Evolutionary conservation across 2,797 vertebrate species (phyloP).

Genomic region (Clarias platycephalus): DNA sequence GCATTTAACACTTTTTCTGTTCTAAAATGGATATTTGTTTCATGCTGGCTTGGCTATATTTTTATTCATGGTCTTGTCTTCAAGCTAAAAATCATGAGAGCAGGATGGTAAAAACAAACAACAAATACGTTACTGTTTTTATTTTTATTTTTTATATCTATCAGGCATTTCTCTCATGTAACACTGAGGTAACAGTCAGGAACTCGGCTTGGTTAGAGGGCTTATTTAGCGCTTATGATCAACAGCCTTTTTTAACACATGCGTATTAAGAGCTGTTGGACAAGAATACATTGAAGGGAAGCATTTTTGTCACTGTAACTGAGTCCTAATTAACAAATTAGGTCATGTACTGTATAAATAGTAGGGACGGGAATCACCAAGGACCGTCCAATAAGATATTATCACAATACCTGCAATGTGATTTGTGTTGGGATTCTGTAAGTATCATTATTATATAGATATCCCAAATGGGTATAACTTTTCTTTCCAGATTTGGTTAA

Average conservation of each 20-base stretch:
- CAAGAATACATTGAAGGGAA: conserved; percentile 15
- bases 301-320: conserved; percentile 32
- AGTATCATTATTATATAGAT: no score
- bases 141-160: not conserved
- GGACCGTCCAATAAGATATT: no score
- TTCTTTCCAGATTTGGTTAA: no score
- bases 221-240: conserved; percentile 22
- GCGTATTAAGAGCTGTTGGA: conserved; percentile 16
- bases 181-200: not conserved
- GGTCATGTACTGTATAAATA: not conserved
- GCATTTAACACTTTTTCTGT: not conserved
- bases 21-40: not conserved
- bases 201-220: not conserved
- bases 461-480: no score
- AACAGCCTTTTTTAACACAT: conserved; percentile 15
- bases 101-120: not conserved
- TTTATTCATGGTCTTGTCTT: not conserved
- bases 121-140: not conserved
- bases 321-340: conserved; percentile 2
- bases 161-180: not conserved
- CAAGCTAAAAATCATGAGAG: not conserved
- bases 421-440: no score
- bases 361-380: no score
- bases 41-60: not conserved
- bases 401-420: no score